Conservation (phyloP, 2,797 vertebrate species). For the Spheniscus humboldti region DNA sequence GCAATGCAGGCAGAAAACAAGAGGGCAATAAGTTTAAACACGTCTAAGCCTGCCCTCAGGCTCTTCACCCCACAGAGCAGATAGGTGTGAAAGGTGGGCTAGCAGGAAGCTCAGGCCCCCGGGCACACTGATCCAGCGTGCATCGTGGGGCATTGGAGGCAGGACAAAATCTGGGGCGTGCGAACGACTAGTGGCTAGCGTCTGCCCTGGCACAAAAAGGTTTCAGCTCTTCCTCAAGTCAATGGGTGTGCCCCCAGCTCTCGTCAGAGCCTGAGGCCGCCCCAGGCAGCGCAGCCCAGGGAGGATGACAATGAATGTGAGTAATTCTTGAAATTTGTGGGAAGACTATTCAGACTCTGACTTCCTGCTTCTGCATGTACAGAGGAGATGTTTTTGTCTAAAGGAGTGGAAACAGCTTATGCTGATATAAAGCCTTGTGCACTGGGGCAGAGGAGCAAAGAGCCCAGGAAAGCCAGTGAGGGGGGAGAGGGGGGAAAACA, state of each 20-base stretch:
- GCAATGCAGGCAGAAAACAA: background rate
- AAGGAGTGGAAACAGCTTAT: slow-evolving; percentile 6
- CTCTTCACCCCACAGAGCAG: background rate
- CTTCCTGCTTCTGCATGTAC: slow-evolving; percentile 72
- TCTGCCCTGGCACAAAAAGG: background rate
- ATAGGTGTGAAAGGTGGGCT: background rate
- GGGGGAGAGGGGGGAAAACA: background rate
- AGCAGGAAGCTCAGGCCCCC: background rate
- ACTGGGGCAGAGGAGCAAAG: background rate
- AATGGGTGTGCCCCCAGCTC: background rate
- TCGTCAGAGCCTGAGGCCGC: background rate
- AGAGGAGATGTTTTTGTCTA: slow-evolving; percentile 26
- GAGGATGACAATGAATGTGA: slow-evolving; percentile 49
- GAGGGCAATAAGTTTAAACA: background rate
- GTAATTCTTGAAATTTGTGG: slow-evolving; percentile 68
- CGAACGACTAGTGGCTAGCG: background rate
- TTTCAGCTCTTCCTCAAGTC: background rate
- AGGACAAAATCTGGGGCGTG: background rate
- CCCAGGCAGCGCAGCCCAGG: background rate
- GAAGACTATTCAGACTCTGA: slow-evolving; percentile 60
- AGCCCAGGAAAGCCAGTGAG: background rate
- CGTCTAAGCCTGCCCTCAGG: background rate
- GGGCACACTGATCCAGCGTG: accelerated
- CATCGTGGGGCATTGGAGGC: accelerated
- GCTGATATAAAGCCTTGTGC: background rate